phyloP scores from a whole-genome alignment of 2,888 invertebrate genomes.

The Calameuta filiformis region DNA sequence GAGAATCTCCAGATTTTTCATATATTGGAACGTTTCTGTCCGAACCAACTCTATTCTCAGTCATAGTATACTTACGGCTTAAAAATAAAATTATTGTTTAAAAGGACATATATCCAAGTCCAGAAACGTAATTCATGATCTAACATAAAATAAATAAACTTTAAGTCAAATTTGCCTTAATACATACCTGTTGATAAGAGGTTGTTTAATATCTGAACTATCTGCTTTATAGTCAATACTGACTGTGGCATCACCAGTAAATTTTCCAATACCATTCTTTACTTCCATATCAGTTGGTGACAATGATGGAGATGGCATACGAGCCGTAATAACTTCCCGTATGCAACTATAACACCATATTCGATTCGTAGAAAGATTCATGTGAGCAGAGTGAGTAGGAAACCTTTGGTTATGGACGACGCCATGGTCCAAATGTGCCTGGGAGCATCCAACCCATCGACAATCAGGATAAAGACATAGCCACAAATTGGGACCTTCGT shows the following conservation, averaged over 20 bases:
- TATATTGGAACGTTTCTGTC: conserved; percentile 44
- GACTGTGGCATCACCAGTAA: conserved; percentile 47
- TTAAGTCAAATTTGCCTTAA: not conserved
- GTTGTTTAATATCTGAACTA: conserved; percentile 20
- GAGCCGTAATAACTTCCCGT: conserved; percentile 73
- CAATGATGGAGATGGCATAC: conserved; percentile 45
- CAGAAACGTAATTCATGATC: not conserved
- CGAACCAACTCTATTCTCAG: conserved; percentile 22
- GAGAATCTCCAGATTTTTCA: conserved; percentile 64
- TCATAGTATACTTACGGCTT: not conserved
- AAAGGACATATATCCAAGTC: not conserved
- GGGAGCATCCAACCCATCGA: conserved; percentile 85
- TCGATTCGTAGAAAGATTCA: conserved; percentile 85
- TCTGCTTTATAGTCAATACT: conserved; percentile 46
- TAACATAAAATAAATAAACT: not conserved
- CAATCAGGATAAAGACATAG: conserved; percentile 85
- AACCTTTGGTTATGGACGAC: conserved; percentile 80
- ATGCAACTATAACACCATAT: conserved; percentile 93
- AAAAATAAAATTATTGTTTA: not conserved
- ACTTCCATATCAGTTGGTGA: conserved; percentile 52
- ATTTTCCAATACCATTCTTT: conserved; percentile 42
- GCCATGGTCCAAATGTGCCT: conserved; percentile 85
- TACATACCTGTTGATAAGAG: conserved; percentile 42
- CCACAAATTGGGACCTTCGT: conserved; percentile 85
- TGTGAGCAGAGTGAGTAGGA: conserved; percentile 80